Evolutionary conservation across 2,113 vertebrate genomes (phyloP).

Genomic region (Cervus canadensis): DNA sequence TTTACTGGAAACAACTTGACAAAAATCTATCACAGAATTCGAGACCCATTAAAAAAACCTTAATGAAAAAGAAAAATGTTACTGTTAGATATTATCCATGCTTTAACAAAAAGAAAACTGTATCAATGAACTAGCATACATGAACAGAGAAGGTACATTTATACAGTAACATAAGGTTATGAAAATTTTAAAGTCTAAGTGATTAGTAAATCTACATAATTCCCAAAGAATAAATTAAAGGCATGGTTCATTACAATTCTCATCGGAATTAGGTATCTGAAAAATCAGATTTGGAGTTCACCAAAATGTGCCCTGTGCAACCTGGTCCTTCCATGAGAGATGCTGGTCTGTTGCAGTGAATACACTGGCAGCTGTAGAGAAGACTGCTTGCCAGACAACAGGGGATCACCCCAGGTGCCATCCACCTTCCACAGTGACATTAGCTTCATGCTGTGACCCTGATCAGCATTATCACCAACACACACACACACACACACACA

Average conservation of each 20-base stretch:
- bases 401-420: no score
- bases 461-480: background rate
- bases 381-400: background rate
- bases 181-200: background rate
- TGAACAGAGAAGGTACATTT: background rate
- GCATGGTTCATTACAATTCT: background rate
- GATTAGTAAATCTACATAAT: background rate
- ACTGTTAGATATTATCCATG: background rate
- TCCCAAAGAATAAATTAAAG: background rate
- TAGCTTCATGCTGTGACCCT: background rate
- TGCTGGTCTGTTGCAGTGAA: background rate
- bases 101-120: background rate
- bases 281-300: background rate
- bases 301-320: accelerated
- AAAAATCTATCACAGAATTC: background rate
- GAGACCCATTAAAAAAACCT: background rate
- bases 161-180: background rate
- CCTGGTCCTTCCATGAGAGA: background rate
- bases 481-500: background rate
- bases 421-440: background rate
- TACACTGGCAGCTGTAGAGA: background rate
- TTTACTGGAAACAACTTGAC: background rate
- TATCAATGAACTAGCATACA: background rate
- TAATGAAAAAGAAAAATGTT: background rate
- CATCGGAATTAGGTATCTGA: background rate